Percentiles rank a stretch among this genome's conserved stretches.
Conservation (phyloP, 2,888 invertebrate genomes). For the Drosophila nr. perissopoda region DNA sequence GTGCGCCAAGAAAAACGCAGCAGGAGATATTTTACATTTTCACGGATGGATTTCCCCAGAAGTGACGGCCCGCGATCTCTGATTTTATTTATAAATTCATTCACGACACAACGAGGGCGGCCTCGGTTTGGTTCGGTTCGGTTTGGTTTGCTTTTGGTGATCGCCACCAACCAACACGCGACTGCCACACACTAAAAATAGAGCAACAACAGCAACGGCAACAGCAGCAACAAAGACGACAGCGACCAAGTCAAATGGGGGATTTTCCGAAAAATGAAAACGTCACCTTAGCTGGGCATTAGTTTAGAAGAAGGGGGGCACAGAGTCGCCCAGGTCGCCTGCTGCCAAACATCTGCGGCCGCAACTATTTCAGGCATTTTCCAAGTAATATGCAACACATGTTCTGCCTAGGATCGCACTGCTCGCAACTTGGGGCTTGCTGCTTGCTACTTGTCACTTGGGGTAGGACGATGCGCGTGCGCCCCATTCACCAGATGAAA, state of each 20-base stretch:
- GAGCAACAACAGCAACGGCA: constrained; percentile 17
- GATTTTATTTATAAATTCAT: constrained; percentile 78
- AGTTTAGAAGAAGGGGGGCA: constrained; percentile 47
- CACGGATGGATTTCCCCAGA: constrained; percentile 79
- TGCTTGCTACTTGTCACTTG: neutral
- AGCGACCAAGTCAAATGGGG: constrained; percentile 63
- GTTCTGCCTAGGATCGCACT: constrained; percentile 42
- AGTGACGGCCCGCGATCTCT: constrained; percentile 58
- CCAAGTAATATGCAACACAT: constrained; percentile 81
- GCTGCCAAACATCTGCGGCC: constrained; percentile 56
- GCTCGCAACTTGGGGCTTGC: neutral
- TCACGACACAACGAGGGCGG: constrained; percentile 65
- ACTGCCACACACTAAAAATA: constrained; percentile 66
- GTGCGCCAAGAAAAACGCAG: constrained; percentile 67
- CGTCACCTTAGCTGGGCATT: constrained; percentile 74
- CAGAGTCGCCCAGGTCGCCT: constrained; percentile 24
- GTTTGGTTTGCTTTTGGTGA: constrained; percentile 13
- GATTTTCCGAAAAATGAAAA: constrained; percentile 79
- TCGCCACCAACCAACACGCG: constrained; percentile 34
- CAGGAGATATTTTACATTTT: constrained; percentile 79
- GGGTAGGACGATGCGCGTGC: constrained; percentile 57
- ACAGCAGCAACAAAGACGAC: constrained; percentile 18
- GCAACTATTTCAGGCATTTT: constrained; percentile 73
- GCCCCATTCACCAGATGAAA: constrained; percentile 54
- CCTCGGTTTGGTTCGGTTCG: neutral